Percentiles rank a stretch among this genome's conserved stretches.
These are phyloP conservation scores for Ciona savignyi DNA, from an alignment of 23 tunicate species.

Conservation along the genomic window DNA sequence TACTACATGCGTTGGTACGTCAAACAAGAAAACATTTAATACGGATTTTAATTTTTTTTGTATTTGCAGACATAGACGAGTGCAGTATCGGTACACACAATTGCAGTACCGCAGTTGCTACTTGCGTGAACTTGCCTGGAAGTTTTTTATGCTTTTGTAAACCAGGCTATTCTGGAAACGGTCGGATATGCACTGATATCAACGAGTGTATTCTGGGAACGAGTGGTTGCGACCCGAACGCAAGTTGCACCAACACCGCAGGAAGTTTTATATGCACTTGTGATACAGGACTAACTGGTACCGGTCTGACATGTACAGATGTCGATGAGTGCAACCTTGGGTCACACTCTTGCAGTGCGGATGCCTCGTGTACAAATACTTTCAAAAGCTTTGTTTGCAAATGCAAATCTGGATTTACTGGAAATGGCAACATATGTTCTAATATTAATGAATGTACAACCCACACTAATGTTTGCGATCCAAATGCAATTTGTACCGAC, in stretches of 20 bases:
- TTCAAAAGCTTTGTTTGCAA: not conserved
- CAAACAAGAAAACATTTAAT: not conserved
- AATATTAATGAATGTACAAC: not conserved
- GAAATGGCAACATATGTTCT: not conserved
- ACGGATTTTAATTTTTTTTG: no score
- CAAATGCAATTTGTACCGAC: not conserved
- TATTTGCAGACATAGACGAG: no score
- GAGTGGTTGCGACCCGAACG: not conserved
- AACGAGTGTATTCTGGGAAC: not conserved
- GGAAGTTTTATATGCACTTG: conserved; percentile 11
- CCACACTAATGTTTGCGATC: not conserved
- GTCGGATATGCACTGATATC: not conserved
- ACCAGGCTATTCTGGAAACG: not conserved
- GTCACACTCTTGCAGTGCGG: not conserved
- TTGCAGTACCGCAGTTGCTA: not conserved
- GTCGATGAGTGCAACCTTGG: not conserved
- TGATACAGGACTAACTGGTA: not conserved
- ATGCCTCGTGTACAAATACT: not conserved
- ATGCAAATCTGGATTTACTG: not conserved
- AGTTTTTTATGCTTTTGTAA: not conserved
- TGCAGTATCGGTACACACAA: not conserved
- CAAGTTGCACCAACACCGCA: conserved; percentile 13
- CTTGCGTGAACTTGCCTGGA: not conserved
- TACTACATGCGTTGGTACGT: not conserved
- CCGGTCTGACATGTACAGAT: conserved; percentile 5